A percentile compares a stretch with the other conserved stretches of the same genome.
These are phyloP conservation scores for Celastrina argiolus DNA, from an alignment of 2,888 invertebrate species.

Conservation along the genomic window DNA sequence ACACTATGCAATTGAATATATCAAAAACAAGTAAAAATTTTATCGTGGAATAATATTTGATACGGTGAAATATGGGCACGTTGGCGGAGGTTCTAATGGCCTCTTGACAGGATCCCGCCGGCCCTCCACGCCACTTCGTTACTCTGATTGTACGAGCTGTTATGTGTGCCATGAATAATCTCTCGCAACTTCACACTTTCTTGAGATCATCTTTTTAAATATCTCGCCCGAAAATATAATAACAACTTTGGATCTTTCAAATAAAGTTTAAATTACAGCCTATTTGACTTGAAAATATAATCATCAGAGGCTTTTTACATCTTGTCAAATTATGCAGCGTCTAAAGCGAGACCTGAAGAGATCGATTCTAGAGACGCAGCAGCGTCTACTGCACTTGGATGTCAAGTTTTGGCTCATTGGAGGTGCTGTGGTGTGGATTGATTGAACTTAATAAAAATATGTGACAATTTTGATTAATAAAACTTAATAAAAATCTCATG, in stretches of 20 bases:
- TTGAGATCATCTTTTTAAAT: constrained; percentile 21
- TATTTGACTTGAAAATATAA: too few species aligned
- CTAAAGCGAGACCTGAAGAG: too few species aligned
- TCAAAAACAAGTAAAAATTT: constrained; percentile 36
- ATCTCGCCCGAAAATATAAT: not conserved
- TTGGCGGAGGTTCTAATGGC: constrained; percentile 70
- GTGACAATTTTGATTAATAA: too few species aligned
- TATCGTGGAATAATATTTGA: constrained; percentile 55
- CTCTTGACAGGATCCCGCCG: constrained; percentile 65
- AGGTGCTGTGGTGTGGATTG: too few species aligned
- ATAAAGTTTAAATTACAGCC: too few species aligned
- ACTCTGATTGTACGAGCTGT: constrained; percentile 65
- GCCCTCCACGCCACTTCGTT: constrained; percentile 75
- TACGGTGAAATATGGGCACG: constrained; percentile 70
- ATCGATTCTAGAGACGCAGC: too few species aligned
- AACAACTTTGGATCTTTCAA: not conserved
- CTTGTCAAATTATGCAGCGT: too few species aligned
- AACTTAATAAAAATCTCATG: too few species aligned
- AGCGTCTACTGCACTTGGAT: too few species aligned
- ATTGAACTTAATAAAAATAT: too few species aligned
- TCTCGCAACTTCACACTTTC: constrained; percentile 34
- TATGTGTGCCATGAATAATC: constrained; percentile 64
- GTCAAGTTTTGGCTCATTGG: too few species aligned
- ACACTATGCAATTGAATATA: constrained; percentile 25
- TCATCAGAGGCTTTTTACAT: too few species aligned